Base-by-base conservation (phyloP, 2,113 vertebrate species). In the Otolemur garnettii region DNA sequence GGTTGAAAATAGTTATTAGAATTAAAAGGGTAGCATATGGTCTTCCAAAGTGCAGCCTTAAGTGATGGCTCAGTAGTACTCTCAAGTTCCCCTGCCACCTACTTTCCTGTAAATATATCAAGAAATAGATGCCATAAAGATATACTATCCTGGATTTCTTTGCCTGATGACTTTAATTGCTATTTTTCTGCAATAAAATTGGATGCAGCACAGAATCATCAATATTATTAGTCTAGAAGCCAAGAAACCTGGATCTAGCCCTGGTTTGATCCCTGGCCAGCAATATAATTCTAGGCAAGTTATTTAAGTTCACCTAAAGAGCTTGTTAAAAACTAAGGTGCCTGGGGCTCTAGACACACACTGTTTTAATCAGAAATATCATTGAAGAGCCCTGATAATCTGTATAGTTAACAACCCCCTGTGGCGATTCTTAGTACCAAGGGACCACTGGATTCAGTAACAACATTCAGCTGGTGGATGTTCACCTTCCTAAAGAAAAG, bases 1-100 rank as follows among this genome's bases (percentile, higher is more conserved):
- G 90, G n/a, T 77, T 82, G n/a, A 82, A 87, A 95, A 77, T 45
- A 71, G 35, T 45, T 69, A 77, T 45, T 87, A 38, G 87, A 87
- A 87, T 72, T 55, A 91, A 35, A 81, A 93, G 42, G 7, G 42
- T 9, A 53, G 14, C 24, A 64, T 19, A 66, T 62, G 33, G 17
- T 90, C 33, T 64, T 96, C 60, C 22, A 80, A 66, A 78, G 6
- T 78, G 85, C 82, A 87, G 12, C 14, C 19, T 66, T 84, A 89
- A 59, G 66, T 75, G 33, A 68, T 60, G n/a, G 30, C 17, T 85
- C 33, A 69, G 66, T 42, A 79, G 38, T 66, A 55, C 50, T 22
- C 45, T 83, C 55, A 62, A 21, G 5, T 42, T 42, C 38, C 18
- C 15, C 33, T 10, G 10, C 42, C 14, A 42, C 14, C 14, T 71